These are phyloP conservation scores for Archilochus colubris DNA, from an alignment of 2,113 vertebrate genomes.

Conservation along the genomic window DNA sequence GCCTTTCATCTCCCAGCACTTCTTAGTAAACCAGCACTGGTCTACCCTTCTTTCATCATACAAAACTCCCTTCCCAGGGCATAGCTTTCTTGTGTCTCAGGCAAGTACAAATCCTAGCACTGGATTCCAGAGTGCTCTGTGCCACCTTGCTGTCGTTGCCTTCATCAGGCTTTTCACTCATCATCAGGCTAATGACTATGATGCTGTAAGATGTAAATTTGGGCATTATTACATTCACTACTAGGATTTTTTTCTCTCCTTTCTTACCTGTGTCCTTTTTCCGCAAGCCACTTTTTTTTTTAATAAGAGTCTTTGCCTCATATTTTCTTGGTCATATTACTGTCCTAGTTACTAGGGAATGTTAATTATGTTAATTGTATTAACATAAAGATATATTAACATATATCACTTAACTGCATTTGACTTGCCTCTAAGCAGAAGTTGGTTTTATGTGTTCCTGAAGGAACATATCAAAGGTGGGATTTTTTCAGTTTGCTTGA, in stretches of 20 bases:
- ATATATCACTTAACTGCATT: background rate
- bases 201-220: background rate
- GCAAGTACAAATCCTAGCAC: background rate
- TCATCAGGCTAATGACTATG: background rate
- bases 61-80: background rate
- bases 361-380: slow-evolving; percentile 44
- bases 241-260: background rate
- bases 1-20: background rate
- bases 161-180: background rate
- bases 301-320: background rate
- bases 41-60: background rate
- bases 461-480: background rate
- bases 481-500: accelerated
- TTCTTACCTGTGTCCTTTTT: background rate
- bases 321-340: background rate
- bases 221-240: background rate
- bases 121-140: accelerated
- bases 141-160: background rate
- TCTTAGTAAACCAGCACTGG: background rate
- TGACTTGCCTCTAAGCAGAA: background rate
- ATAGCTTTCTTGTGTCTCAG: background rate
- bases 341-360: background rate
- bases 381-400: background rate
- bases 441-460: background rate
- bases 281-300: background rate